Evolutionary conservation across 2,797 vertebrate genomes (phyloP), one percentile per base, ranked within the genome.

Genomic region (Phaenicophaeus curvirostris): DNA sequence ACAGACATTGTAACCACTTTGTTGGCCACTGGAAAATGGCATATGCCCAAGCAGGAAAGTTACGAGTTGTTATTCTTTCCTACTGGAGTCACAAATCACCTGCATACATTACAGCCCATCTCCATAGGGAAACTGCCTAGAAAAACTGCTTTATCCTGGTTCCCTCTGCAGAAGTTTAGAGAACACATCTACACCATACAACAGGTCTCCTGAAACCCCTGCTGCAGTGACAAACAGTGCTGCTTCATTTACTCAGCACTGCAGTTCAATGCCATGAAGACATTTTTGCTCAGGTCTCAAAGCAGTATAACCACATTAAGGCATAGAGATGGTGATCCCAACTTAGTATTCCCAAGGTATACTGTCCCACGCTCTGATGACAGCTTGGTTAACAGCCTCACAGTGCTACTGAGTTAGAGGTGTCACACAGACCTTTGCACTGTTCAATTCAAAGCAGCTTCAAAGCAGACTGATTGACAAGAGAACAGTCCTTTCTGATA

Each of bases 51-150:
- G 55, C 30, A 87, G 76, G 54, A 89, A 86, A 25, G 48, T 31
- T 39, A 42, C 11, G 19, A 75, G 44, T 19, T 78, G 46, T 55
- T 82, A 84, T 28, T 69, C 55, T 76, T 86, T 84, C 76, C 59
- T 88, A 8, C 3, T 37, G 39, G 66, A 73, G 85, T 67, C 92
- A 86, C 87, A 93, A 86, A 85, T 94, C 93, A 94, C 46, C 46
- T 78, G 41, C 37, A 54, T 48, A 35, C 3, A 0, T 87, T 84
- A 84, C 1, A 71, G 63, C 15, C 23, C 19, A 84, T 48, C 48
- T 90, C 69, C 37, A 61, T 0, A 59, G 63, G 31, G 66, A 90
- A 91, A 81, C 0, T 30, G 15, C 31, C 85, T 75, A 85, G 58
- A 85, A n/a, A 51, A 93, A 82, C 55, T 91, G 44, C 78, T 87